Evolutionary conservation across 2,113 vertebrate species (phyloP), one percentile per base, ranked within the genome.

Genomic region (Oxyura jamaicensis): DNA sequence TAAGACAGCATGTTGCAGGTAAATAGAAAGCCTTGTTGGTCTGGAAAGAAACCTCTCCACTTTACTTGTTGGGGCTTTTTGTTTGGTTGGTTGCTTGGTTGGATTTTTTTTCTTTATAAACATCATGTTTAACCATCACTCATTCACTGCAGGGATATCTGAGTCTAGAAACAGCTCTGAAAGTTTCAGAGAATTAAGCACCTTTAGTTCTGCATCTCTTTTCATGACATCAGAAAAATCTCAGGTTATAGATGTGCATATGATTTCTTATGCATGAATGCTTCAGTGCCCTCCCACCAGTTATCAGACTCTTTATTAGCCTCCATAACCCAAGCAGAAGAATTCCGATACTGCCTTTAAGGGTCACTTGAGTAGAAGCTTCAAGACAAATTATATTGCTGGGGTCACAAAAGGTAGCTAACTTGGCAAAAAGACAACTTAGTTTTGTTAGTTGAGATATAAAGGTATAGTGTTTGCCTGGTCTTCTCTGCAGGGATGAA

Each of bases 271-370:
- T 95, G 92, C 95, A 65, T 95, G 97, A 97, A 95, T 95, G 97
- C 96, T 96, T 94, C 95, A 80, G 4, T 85, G 93, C 94, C 92
- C 86, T 96, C 96, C 95, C 89, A 97, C 95, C 74, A 75, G 84
- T 87, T 94, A 97, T 86, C 91, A 95, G 92, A 94, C 65, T 92
- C 88, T 92, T 94, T 93, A 95, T 97, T 97, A 97, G 89, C 81
- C 87, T 94, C 93, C 60, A 58, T 83, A 96, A 97, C 62, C 96
- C 96, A 90, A 95, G 97, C 91, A 96, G 97, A 98, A 98, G 69
- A 96, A 97, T 97, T 91, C 87, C 96, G 92, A 48, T 85, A 79
- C 78, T 95, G 75, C 90, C 93, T 97, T 96, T 86, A 97, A 94
- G 95, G 94, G 96, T 96, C 95, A 84, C 82, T 92, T 82, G 88